These are phyloP conservation scores for Thermophis baileyi DNA, from an alignment of 2,113 vertebrate species.

Conservation along the genomic window DNA sequence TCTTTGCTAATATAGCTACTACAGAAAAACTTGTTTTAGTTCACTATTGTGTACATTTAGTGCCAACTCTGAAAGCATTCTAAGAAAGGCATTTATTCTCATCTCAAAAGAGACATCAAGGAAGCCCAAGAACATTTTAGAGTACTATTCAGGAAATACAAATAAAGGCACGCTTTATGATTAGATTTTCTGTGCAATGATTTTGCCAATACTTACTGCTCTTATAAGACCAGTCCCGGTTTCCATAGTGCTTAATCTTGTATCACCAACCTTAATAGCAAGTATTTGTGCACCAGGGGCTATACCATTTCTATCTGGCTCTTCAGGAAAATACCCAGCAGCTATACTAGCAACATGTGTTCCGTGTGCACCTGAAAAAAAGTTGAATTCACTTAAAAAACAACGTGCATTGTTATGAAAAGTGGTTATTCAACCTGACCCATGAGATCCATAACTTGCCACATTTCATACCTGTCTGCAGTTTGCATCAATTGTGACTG, in stretches of 20 bases:
- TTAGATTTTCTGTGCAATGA: neutral
- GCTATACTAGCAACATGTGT: slow-evolving; percentile 98
- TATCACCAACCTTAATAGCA: slow-evolving; percentile 95
- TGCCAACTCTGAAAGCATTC: neutral
- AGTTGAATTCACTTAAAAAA: neutral
- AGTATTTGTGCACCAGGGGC: slow-evolving; percentile 95
- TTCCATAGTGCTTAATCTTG: slow-evolving; percentile 96
- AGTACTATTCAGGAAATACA: neutral
- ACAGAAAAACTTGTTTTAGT: neutral
- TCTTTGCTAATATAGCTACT: neutral
- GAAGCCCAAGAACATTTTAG: neutral
- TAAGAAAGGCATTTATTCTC: neutral
- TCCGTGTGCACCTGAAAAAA: slow-evolving; percentile 86
- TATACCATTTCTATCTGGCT: slow-evolving; percentile 90
- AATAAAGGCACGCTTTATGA: neutral
- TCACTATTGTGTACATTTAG: neutral
- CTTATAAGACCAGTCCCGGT: slow-evolving; percentile 97
- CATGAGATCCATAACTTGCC: neutral
- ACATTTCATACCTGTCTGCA: neutral
- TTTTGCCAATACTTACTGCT: slow-evolving; percentile 74
- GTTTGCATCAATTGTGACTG: neutral
- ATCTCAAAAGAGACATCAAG: neutral
- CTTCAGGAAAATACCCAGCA: slow-evolving; percentile 93
- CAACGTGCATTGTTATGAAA: neutral
- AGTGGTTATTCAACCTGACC: neutral